Percentiles rank a stretch among this genome's conserved stretches.
Evolutionary conservation across 30 jellyfish, hydroid and myxozoan genomes (phyloP).

Genomic region (Chrysaora quinquecirrha): DNA sequence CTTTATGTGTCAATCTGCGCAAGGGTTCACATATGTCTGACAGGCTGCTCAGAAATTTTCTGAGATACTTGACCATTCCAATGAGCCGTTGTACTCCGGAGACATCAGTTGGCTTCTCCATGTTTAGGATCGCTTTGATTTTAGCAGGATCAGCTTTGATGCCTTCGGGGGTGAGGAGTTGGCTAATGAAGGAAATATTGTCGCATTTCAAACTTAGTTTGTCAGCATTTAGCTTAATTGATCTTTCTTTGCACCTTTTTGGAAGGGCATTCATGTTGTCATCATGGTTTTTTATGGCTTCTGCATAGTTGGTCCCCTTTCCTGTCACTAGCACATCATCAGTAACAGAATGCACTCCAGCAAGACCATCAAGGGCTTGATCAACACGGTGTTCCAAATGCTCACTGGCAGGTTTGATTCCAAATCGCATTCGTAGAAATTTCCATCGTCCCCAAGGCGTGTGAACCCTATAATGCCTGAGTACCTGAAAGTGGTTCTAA

Average conservation of each 20-base stretch:
- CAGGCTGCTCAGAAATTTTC: no score
- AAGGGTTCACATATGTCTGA: no score
- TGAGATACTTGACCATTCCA: no score
- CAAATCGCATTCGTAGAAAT: not conserved
- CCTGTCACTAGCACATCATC: slow-evolving; percentile 35
- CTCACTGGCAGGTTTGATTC: slow-evolving; percentile 9
- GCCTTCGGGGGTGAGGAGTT: slow-evolving; percentile 14
- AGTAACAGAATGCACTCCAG: slow-evolving; percentile 14
- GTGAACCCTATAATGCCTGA: no score
- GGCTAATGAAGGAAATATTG: slow-evolving; percentile 11
- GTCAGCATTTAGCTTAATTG: slow-evolving; percentile 10
- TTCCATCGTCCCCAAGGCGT: slow-evolving; percentile 9
- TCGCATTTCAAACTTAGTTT: slow-evolving; percentile 11
- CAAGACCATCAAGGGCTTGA: no score
- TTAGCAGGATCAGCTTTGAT: slow-evolving; percentile 7
- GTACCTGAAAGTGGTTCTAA: no score
- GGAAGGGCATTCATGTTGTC: slow-evolving; percentile 13
- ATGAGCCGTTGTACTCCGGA: no score
- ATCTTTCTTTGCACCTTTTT: not conserved
- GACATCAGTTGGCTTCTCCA: slow-evolving; percentile 21
- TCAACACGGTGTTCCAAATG: no score
- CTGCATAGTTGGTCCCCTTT: no score
- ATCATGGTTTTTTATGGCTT: slow-evolving; percentile 23
- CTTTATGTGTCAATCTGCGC: not conserved
- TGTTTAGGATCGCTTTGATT: slow-evolving; percentile 15